A percentile compares a stretch with the other conserved stretches of the same genome.
Evolutionary conservation across 2,888 invertebrate genomes (phyloP).

Genomic region (Pedicia rivosa): DNA sequence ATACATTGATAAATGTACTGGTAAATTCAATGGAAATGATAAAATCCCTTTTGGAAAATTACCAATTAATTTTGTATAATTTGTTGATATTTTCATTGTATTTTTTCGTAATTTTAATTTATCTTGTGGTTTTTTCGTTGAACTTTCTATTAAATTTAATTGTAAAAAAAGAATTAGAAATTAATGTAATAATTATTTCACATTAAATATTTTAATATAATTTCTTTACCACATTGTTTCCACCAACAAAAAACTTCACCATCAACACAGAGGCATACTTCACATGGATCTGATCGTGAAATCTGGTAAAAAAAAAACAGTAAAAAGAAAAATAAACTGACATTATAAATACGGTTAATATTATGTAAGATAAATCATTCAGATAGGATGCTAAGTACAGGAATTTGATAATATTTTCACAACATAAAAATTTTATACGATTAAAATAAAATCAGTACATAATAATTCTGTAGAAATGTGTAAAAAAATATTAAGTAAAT

Average conservation of each 20-base stretch:
- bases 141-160: no score
- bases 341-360: not conserved
- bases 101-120: slow-evolving; percentile 9
- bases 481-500: no score
- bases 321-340: not conserved
- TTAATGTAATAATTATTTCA: no score
- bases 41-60: slow-evolving; percentile 10
- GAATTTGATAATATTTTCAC: no score
- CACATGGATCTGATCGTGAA: slow-evolving; percentile 40
- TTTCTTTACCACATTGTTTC: slow-evolving; percentile 36
- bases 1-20: slow-evolving; percentile 8
- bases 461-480: no score
- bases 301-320: slow-evolving; percentile 29
- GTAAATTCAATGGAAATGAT: slow-evolving; percentile 12
- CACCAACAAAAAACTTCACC: slow-evolving; percentile 52
- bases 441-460: no score
- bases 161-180: no score
- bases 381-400: no score
- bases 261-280: slow-evolving; percentile 45
- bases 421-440: no score
- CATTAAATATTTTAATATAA: no score
- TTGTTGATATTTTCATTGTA: slow-evolving; percentile 4
- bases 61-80: slow-evolving; percentile 1
- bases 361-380: no score
- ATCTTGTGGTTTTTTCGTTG: no score